Evolutionary conservation across 2,888 invertebrate species (phyloP).

Genomic region (Girardia tigrina): DNA sequence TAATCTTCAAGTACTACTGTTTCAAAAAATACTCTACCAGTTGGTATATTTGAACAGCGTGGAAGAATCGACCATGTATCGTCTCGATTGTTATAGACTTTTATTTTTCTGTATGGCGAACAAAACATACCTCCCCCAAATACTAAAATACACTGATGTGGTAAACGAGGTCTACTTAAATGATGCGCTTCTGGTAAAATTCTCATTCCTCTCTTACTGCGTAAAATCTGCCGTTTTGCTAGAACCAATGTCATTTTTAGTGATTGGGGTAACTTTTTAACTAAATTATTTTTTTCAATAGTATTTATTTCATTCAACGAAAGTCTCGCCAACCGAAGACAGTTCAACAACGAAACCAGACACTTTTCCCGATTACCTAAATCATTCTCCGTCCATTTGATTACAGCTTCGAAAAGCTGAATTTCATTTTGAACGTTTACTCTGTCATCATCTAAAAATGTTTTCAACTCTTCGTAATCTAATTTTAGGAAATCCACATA

Average conservation of each 20-base stretch:
- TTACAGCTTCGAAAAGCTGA: background rate
- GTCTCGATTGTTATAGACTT: constrained; percentile 18
- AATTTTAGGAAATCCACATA: constrained; percentile 15
- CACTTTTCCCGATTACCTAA: background rate
- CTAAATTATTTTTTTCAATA: background rate
- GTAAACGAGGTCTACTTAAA: background rate
- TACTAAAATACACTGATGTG: constrained; percentile 24
- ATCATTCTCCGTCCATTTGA: constrained; percentile 11
- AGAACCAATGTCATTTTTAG: background rate
- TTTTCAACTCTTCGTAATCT: constrained; percentile 1
- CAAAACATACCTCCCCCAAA: constrained; percentile 29
- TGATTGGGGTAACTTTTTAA: background rate
- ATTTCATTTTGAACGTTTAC: constrained; percentile 15
- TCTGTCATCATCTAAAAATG: constrained; percentile 16
- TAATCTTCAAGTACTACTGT: constrained; percentile 1
- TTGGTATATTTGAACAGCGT: background rate
- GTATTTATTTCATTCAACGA: constrained; percentile 21
- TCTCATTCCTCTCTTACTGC: constrained; percentile 10
- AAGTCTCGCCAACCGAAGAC: background rate
- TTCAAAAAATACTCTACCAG: constrained; percentile 24
- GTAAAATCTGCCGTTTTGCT: background rate
- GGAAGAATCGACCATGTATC: background rate
- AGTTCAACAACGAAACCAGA: background rate
- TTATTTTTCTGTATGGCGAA: constrained; percentile 3
- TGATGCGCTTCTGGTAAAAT: background rate